Evolutionary conservation across 1,140 invertebrate species (phyloP).

Genomic region (Sycophila sp.): DNA sequence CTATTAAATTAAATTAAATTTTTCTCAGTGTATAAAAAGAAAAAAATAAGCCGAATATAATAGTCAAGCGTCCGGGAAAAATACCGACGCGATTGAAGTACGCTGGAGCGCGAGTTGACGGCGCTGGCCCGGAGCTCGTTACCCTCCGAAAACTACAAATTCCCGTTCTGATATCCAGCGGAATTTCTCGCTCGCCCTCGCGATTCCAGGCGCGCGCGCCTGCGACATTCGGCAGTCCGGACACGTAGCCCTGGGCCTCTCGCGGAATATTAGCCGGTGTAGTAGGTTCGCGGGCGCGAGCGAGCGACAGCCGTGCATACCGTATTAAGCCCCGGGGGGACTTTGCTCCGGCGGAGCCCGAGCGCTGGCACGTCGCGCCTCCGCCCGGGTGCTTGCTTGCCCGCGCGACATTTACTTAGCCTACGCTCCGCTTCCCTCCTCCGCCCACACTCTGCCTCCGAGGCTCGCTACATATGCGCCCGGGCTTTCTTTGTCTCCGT

Average conservation of each 20-base stretch:
- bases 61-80: no score
- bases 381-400: background rate
- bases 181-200: background rate
- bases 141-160: constrained; percentile 12
- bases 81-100: no score
- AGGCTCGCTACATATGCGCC: background rate
- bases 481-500: no score
- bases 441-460: background rate
- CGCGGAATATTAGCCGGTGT: constrained; percentile 62
- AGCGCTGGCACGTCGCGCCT: background rate
- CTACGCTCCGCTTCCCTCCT: background rate
- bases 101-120: background rate
- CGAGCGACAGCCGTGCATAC: constrained; percentile 62
- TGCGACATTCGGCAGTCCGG: constrained; percentile 31
- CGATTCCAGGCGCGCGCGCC: background rate
- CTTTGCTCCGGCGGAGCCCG: constrained; percentile 40
- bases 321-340: constrained; percentile 61
- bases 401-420: constrained; percentile 4
- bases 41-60: no score
- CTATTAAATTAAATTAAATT: no score
- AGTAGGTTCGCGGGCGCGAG: constrained; percentile 46
- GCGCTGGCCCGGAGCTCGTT: background rate
- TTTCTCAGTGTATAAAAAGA: no score
- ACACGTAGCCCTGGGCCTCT: constrained; percentile 51
- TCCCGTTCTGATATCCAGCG: background rate